Conservation (phyloP, 2,797 vertebrate species). For the Aphelocoma californica region DNA sequence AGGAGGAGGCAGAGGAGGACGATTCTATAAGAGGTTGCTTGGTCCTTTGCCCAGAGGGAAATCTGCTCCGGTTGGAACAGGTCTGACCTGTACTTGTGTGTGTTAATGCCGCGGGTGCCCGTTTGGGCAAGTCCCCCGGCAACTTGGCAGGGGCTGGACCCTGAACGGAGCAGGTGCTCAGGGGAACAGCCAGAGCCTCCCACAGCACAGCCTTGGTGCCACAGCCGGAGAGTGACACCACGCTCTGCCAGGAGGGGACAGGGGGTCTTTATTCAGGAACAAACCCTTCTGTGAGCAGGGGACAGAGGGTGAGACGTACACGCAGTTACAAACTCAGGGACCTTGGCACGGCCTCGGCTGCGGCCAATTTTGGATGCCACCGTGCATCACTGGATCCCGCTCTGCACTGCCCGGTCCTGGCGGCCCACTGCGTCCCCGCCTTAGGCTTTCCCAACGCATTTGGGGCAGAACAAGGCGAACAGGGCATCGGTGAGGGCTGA, state of each 20-base stretch:
- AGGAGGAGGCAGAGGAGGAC: neutral
- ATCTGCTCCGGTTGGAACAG: neutral
- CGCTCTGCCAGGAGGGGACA: neutral
- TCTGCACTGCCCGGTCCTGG: neutral
- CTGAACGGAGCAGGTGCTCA: rapidly evolving
- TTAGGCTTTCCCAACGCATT: neutral
- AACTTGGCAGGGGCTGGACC: rapidly evolving
- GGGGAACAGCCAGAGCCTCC: neutral
- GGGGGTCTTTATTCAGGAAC: neutral
- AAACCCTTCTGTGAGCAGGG: rapidly evolving
- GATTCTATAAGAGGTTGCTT: neutral
- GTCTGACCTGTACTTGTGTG: neutral
- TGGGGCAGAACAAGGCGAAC: conserved; percentile 40
- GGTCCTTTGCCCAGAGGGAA: neutral
- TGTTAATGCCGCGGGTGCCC: rapidly evolving
- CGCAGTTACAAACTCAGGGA: rapidly evolving
- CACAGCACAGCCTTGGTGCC: rapidly evolving
- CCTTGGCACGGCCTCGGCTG: rapidly evolving
- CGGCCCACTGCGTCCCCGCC: neutral
- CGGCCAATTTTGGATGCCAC: rapidly evolving
- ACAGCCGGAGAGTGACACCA: neutral
- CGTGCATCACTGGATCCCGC: rapidly evolving
- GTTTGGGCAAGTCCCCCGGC: rapidly evolving
- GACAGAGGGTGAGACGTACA: rapidly evolving
- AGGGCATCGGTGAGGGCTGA: conserved; percentile 75